phyloP scores from a whole-genome alignment of 2,797 vertebrate genomes.

The Enteromius viviparus region DNA sequence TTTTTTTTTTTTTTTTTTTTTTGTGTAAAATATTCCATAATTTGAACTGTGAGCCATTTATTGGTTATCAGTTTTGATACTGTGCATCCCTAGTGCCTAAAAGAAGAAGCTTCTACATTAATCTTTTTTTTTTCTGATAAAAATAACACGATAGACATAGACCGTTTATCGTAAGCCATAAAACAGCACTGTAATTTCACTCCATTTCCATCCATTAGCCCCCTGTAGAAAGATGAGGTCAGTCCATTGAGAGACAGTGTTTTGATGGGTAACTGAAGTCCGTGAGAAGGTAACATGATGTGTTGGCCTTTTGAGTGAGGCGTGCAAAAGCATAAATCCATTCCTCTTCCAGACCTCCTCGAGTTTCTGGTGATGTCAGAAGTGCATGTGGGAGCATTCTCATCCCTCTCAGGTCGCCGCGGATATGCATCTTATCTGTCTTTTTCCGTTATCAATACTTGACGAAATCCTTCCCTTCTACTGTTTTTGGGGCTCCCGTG shows the following conservation, averaged over 20 bases:
- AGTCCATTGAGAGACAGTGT: slow-evolving; percentile 18
- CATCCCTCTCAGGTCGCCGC: slow-evolving; percentile 30
- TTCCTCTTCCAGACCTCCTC: slow-evolving; percentile 38
- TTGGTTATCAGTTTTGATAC: background rate
- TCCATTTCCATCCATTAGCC: slow-evolving; percentile 32
- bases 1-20: background rate
- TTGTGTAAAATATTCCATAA: background rate
- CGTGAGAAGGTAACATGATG: slow-evolving; percentile 54
- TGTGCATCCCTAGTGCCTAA: background rate
- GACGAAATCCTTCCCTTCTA: slow-evolving; percentile 49
- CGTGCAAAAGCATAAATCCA: slow-evolving; percentile 42
- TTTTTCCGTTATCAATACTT: slow-evolving; percentile 66
- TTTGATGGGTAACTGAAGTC: slow-evolving; percentile 51
- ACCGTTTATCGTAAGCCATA: background rate
- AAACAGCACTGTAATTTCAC: slow-evolving; percentile 43
- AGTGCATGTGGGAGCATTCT: slow-evolving; percentile 35
- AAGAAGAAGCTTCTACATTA: background rate
- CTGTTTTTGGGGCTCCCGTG: slow-evolving; percentile 55
- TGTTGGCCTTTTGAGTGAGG: slow-evolving; percentile 35
- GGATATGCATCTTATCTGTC: slow-evolving; percentile 55
- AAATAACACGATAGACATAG: background rate
- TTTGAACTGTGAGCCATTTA: background rate
- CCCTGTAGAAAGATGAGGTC: slow-evolving; percentile 42
- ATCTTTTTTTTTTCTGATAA: slow-evolving; percentile 5
- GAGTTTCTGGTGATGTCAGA: slow-evolving; percentile 50